A percentile compares a stretch with the other conserved stretches of the same genome.
phyloP scores from a whole-genome alignment of 2,888 invertebrate species.

The Platypus cylindrus region DNA sequence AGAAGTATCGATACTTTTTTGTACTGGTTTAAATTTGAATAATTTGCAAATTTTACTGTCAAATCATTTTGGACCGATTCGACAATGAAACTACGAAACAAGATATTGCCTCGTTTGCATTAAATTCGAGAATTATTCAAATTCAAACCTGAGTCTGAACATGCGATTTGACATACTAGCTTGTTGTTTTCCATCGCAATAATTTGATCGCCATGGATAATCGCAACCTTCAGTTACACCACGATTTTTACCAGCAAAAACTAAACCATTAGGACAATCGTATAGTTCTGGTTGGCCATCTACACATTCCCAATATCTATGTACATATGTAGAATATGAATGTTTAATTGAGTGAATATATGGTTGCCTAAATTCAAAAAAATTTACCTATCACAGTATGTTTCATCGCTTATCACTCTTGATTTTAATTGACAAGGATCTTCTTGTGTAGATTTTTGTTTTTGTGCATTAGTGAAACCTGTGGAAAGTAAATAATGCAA shows the following conservation, averaged over 20 bases:
- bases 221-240: slow-evolving; percentile 84
- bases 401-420: slow-evolving; percentile 62
- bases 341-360: neutral
- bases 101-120: too few relatives aligned
- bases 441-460: slow-evolving; percentile 39
- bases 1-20: too few relatives aligned
- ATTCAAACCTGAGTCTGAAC: neutral
- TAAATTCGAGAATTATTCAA: neutral
- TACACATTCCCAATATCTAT: slow-evolving; percentile 73
- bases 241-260: slow-evolving; percentile 77
- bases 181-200: slow-evolving; percentile 72
- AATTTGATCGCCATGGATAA: slow-evolving; percentile 80
- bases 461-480: slow-evolving; percentile 25
- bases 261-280: slow-evolving; percentile 83
- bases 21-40: too few relatives aligned
- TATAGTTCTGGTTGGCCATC: slow-evolving; percentile 70
- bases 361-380: neutral
- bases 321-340: neutral
- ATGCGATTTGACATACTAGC: slow-evolving; percentile 43
- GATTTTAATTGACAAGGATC: slow-evolving; percentile 75
- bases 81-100: too few relatives aligned
- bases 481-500: slow-evolving; percentile 10
- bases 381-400: slow-evolving; percentile 55
- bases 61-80: slow-evolving; percentile 2
- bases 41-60: too few relatives aligned